phyloP scores from a whole-genome alignment of 2,113 vertebrate species.

The Tachuris rubrigastra region DNA sequence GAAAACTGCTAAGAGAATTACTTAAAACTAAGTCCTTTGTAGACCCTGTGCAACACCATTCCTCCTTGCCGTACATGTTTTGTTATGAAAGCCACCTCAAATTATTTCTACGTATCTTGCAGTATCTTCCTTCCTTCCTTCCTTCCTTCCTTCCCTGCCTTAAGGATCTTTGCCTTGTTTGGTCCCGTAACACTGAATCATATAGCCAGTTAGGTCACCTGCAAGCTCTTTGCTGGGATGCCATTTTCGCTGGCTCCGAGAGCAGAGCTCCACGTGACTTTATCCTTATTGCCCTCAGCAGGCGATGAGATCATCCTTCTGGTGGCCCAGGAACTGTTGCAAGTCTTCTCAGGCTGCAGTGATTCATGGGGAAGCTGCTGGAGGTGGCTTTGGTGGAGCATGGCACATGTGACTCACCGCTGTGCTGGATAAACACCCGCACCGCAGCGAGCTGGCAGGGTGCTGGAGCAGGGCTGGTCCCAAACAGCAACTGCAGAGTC shows the following conservation, averaged over 20 bases:
- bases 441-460: not conserved
- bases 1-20: not conserved
- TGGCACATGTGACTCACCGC: constrained; percentile 15
- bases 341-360: constrained; percentile 53
- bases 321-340: constrained; percentile 39
- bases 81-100: not conserved
- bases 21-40: not conserved
- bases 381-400: constrained; percentile 58
- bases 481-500: not conserved
- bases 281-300: not conserved
- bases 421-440: not conserved
- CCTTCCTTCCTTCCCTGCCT: not conserved
- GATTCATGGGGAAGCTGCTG: constrained; percentile 32
- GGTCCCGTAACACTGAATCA: not conserved
- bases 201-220: not conserved
- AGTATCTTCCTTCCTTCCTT: not conserved
- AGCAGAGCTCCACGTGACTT: not conserved
- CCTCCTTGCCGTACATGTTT: not conserved
- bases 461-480: not conserved
- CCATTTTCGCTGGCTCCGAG: not conserved
- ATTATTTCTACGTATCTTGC: not conserved
- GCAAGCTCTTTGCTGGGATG: not conserved
- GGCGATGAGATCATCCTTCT: constrained; percentile 31
- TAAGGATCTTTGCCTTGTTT: not conserved
- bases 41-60: not conserved